Evolutionary conservation across 1,140 invertebrate species (phyloP), one percentile per base, ranked within the genome.

Genomic region (Samia ricini): DNA sequence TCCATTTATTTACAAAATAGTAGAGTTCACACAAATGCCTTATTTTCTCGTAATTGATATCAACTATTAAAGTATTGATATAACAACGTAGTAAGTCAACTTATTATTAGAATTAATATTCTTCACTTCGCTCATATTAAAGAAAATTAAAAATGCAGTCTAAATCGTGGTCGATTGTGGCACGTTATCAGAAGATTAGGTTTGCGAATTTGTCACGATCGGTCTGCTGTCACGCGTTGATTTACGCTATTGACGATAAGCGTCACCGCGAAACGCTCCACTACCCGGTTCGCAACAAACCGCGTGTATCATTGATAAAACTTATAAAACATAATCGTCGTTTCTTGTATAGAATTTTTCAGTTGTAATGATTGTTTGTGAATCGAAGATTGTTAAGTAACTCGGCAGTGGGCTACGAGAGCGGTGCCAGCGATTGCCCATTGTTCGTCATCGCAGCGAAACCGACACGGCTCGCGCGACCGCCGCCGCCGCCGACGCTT

Each of bases 171-270:
- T 15, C n/a, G 1, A 42, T 42, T 42, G 21, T 8, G 12, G 36
- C 51, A 19, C 57, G 75, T 84, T 85, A 87, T 87, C 84, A 76
- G 72, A 76, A 76, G 76, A 79, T 79, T 81, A 76, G 78, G 79
- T 81, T 76, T 70, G 82, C 64, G 81, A 79, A 86, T 88, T 86
- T 85, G 85, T 85, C 76, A 85, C 83, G 82, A 85, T 82, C 72
- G 77, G 77, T 71, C 74, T 68, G 73, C 76, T 79, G 80, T 88
- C 85, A 77, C 64, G 58, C 74, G 66, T 68, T 84, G 81, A 88
- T 86, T 86, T 85, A 84, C 75, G 66, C 55, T 50, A 66, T 51
- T 18, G 36, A 50, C 72, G 81, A 86, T 85, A 83, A 86, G 67
- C 72, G 60, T 24, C 62, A 63, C 63, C 50, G 50, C 64, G 59